Conservation (phyloP, 2,797 vertebrate genomes). For the Enteromius paludinosus region DNA sequence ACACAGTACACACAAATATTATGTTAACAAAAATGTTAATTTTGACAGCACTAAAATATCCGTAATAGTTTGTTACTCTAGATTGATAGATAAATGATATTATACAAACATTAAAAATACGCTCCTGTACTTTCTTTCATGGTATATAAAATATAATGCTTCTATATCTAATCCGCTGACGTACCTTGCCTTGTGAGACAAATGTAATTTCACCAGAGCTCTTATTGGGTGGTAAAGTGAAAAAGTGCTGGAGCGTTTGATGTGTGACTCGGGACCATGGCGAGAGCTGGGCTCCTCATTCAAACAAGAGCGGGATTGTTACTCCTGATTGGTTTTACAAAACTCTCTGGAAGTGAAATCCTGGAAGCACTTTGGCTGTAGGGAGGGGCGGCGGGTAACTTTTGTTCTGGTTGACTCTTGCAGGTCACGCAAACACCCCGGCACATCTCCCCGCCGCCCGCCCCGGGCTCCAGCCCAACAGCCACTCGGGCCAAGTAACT, state of each 20-base stretch:
- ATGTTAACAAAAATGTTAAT: too few species aligned
- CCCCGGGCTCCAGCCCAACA: constrained; percentile 71
- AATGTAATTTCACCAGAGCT: neutral
- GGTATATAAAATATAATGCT: neutral
- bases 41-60: neutral
- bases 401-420: constrained; percentile 80
- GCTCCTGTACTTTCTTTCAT: neutral
- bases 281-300: constrained; percentile 56
- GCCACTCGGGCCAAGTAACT: constrained; percentile 73
- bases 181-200: neutral
- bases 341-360: constrained; percentile 79
- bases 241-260: too few species aligned
- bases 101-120: neutral
- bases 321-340: constrained; percentile 61
- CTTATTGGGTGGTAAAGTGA: neutral
- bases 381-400: constrained; percentile 68
- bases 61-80: neutral
- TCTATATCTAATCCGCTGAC: neutral
- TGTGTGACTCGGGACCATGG: neutral
- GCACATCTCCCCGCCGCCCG: constrained; percentile 61
- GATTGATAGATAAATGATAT: neutral
- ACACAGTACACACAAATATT: too few species aligned
- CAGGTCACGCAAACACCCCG: constrained; percentile 74
- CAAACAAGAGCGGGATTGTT: constrained; percentile 66
- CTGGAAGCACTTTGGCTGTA: constrained; percentile 73